Base-by-base conservation (phyloP, 30 jellyfish, hydroid and myxozoan genomes). In the Hydractinia symbiolongicarpus region DNA sequence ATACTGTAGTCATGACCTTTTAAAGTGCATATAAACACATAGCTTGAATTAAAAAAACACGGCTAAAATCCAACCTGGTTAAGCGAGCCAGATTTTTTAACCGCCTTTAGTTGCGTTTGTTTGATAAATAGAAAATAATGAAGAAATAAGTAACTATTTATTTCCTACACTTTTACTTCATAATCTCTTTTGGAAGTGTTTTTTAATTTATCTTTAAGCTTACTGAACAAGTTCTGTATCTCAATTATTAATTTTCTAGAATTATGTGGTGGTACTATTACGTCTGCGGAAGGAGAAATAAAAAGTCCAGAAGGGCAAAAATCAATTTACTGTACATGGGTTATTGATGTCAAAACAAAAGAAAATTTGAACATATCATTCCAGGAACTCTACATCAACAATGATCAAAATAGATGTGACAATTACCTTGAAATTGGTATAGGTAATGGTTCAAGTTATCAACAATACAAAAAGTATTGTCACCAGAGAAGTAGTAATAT, bases 271-370 rank as follows among this genome's bases (percentile, higher is more conserved):
- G 74, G 74, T 6, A 44, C 7, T 13, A n/a, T 64, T 44, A 64
- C 74, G 40, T 44, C 52, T 64, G 74, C 74, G 4, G 19, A 44
- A n/a, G 74, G 74, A 13, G 40, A 64, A 13, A n/a, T 64, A 6
- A 6, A 44, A 13, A 64, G 74, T 64, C 40, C 74, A 64, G 40
- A 64, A n/a, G 74, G 40, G 0, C 19, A 13, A n/a, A 9, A 51
- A 7, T 64, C 74, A 6, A 6, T 64, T 44, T 64, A 64, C 40
- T 64, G 74, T 64, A 64, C 74, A 64, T 64, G 74, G 74, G 74
- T 64, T 44, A 64, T 64, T 6, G 16, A 64, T 51, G 44, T 30
- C 44, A 30, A 30, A 30, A 64, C 74, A 6, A 64, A 64, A n/a
- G 74, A 64, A n/a, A 64, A 44, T 6, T n/a, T 64, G 0, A 64